Conservation (phyloP, 2,113 vertebrate genomes). For the Silurus glanis region DNA sequence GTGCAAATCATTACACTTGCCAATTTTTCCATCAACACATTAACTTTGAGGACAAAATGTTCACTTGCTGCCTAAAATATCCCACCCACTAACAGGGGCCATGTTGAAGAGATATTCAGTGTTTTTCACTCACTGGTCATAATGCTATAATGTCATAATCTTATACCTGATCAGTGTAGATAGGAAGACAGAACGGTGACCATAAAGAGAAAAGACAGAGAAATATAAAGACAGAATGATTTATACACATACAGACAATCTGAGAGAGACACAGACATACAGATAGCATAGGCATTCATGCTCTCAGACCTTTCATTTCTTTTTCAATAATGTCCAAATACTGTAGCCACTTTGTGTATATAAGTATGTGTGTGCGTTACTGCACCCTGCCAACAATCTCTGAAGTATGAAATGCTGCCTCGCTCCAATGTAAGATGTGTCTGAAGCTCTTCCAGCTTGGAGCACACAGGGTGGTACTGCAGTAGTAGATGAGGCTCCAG, state of each 20-base stretch:
- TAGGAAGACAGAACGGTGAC: not conserved
- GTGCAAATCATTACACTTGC: too few relatives aligned
- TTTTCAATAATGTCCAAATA: not conserved
- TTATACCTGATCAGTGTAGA: too few relatives aligned
- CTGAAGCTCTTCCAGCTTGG: constrained; percentile 12
- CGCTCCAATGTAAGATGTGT: not conserved
- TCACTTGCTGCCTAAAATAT: too few relatives aligned
- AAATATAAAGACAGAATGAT: not conserved
- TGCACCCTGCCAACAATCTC: constrained; percentile 22
- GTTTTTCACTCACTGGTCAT: too few relatives aligned
- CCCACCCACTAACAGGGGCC: too few relatives aligned
- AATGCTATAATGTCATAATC: too few relatives aligned
- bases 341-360: not conserved
- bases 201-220: not conserved
- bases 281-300: not conserved
- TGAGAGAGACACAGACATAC: not conserved
- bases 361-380: not conserved
- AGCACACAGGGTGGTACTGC: constrained; percentile 12
- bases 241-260: not conserved
- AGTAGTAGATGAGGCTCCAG: constrained; percentile 11
- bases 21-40: too few relatives aligned
- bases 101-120: too few relatives aligned
- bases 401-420: constrained; percentile 16
- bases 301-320: not conserved
- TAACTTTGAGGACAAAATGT: too few relatives aligned